phyloP scores from a whole-genome alignment of 2,888 invertebrate genomes.

The Agriotes lineatus region DNA sequence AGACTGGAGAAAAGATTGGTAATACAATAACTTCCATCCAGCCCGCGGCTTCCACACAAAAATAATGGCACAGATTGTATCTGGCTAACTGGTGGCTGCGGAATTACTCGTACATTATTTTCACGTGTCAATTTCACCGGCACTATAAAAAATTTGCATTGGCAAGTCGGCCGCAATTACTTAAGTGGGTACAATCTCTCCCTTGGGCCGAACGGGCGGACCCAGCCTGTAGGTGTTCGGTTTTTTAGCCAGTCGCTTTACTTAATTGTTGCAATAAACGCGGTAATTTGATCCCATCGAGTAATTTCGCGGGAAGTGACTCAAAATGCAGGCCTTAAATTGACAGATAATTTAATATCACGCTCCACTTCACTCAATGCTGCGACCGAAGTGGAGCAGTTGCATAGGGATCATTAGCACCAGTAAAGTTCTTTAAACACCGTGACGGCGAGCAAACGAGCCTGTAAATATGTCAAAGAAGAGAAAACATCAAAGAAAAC shows the following conservation, averaged over 20 bases:
- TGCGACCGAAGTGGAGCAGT: constrained; percentile 5
- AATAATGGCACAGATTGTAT: constrained; percentile 7
- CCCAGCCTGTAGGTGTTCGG: neutral
- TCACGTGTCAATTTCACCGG: neutral
- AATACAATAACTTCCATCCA: neutral
- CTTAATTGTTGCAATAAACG: constrained; percentile 4
- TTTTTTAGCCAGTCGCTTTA: neutral
- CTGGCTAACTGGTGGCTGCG: neutral
- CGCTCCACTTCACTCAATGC: constrained; percentile 13
- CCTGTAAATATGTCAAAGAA: neutral
- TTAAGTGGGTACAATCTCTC: neutral
- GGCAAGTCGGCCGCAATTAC: neutral
- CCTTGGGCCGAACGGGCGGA: neutral
- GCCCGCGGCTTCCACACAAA: neutral
- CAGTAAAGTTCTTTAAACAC: constrained; percentile 13
- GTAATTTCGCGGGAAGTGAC: constrained; percentile 9
- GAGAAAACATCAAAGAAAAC: too few relatives aligned
- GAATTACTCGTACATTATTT: constrained; percentile 6
- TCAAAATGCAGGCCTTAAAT: constrained; percentile 1
- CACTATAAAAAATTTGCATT: neutral
- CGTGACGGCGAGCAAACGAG: neutral
- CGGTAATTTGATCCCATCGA: neutral
- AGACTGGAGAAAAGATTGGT: constrained; percentile 8
- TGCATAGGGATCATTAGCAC: constrained; percentile 12
- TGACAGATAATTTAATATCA: constrained; percentile 9